Conservation (phyloP, 2,797 vertebrate genomes). For the Stomatorhinus walkeri region DNA sequence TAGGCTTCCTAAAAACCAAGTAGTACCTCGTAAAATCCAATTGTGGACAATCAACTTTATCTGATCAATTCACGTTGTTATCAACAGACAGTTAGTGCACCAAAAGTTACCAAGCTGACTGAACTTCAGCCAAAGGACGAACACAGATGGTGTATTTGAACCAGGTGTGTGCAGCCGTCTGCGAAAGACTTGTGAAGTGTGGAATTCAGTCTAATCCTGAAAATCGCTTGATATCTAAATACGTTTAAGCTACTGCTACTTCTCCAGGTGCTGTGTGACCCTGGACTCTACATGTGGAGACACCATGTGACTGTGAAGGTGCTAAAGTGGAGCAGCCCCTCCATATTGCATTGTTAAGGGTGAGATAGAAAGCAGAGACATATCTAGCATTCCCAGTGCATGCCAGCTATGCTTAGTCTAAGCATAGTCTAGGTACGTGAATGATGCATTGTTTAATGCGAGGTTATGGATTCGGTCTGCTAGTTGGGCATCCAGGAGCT, state of each 20-base stretch:
- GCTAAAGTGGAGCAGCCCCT: neutral
- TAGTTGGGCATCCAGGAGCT: neutral
- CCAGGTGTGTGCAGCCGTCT: neutral
- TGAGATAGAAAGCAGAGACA: neutral
- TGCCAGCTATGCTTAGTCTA: neutral
- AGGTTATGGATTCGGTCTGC: neutral
- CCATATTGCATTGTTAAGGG: neutral
- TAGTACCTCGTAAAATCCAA: neutral
- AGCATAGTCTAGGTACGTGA: neutral
- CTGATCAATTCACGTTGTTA: neutral
- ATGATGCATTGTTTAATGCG: neutral
- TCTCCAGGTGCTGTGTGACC: neutral
- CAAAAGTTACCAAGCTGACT: neutral
- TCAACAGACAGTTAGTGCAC: neutral
- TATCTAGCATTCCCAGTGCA: neutral
- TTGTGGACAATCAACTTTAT: neutral
- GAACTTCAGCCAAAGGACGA: neutral
- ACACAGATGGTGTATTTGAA: neutral
- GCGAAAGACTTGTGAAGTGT: neutral
- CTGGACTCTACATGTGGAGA: neutral
- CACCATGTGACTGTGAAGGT: neutral
- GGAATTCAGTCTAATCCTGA: neutral
- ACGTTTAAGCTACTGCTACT: neutral
- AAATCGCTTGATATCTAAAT: neutral
- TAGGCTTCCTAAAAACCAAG: neutral